Evolutionary conservation across 2,888 invertebrate genomes (phyloP).

Genomic region (Heliconius hortense): DNA sequence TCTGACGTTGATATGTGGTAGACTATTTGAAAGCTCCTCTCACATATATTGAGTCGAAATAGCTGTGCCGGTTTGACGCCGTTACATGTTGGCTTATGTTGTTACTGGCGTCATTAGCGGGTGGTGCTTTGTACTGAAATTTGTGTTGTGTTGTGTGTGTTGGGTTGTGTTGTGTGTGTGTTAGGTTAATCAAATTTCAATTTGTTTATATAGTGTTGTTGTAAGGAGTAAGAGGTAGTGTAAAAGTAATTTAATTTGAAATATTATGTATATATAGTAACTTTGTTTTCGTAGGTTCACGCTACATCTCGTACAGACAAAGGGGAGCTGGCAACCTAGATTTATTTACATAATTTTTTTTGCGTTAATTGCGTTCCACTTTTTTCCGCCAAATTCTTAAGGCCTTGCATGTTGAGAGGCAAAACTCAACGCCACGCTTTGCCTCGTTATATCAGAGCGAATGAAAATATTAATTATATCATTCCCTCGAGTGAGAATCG

Average conservation of each 20-base stretch:
- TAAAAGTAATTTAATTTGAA: neutral
- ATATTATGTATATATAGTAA: neutral
- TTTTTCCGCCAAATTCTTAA: neutral
- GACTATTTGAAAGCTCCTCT: constrained; percentile 35
- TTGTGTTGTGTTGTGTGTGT: neutral
- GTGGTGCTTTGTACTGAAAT: neutral
- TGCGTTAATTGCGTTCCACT: no score
- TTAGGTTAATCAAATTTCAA: neutral
- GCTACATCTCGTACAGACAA: neutral
- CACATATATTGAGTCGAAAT: constrained; percentile 32
- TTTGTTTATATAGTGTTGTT: neutral
- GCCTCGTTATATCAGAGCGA: neutral
- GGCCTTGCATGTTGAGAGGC: neutral
- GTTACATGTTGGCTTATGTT: constrained; percentile 12
- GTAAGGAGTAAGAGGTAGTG: neutral
- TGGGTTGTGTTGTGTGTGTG: neutral
- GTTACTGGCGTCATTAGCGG: constrained; percentile 15
- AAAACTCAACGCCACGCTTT: neutral
- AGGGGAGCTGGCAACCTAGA: neutral
- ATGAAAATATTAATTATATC: no score
- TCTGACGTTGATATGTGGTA: constrained; percentile 34
- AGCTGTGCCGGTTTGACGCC: constrained; percentile 25
- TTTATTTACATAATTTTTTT: no score
- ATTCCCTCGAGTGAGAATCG: no score
- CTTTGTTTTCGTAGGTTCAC: neutral